Base-by-base conservation (phyloP, 1,140 invertebrate genomes). In the Tribolium madens region DNA sequence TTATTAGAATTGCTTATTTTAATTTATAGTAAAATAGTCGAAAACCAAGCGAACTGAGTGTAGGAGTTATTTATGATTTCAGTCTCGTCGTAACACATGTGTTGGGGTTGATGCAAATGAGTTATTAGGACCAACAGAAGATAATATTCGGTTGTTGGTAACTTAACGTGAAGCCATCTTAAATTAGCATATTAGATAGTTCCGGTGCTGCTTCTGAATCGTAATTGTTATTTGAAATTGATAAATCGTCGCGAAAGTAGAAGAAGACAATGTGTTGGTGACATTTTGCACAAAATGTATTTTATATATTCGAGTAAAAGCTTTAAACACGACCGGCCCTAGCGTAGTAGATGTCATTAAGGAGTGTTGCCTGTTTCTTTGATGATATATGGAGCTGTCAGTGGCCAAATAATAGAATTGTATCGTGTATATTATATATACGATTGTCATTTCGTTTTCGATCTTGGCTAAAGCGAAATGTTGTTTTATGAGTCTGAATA, bases 381-480 rank as follows among this genome's bases (percentile, higher is more conserved):
- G 26, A 47, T 74, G 72, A 74, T 74, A 74, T 74, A 74, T 74
- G 72, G 50, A 74, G 13, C 52, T 74, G 33, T 60, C 72, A 53
- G 72, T 74, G 47, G 52, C 17, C 72, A 74, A 57, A 74, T 74
- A 74, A 74, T 74, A 74, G 50, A 74, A 74, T 74, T 47, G 31
- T 36, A 74, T 73, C 12, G 47, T 47, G 26, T 68, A 64, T 64
- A 21, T 50, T 47, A 68, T 68, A 64, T 64, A 21, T 50, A 74
- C 42, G 69, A 71, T 47, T 47, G 69, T 71, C 69, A 71, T 47
- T 47, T 71, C 46, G 42, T 71, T 71, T 31, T 52, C 69, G 13
- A 52, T 52, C 21, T 64, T 57, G 15, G 18, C 9, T 12, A 21
- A 21, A 57, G 18, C 52, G 52, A 64, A 64, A 64, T 33, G 5